Conservation (phyloP, 2,888 invertebrate genomes). For the Acanthosepion lycidas region DNA sequence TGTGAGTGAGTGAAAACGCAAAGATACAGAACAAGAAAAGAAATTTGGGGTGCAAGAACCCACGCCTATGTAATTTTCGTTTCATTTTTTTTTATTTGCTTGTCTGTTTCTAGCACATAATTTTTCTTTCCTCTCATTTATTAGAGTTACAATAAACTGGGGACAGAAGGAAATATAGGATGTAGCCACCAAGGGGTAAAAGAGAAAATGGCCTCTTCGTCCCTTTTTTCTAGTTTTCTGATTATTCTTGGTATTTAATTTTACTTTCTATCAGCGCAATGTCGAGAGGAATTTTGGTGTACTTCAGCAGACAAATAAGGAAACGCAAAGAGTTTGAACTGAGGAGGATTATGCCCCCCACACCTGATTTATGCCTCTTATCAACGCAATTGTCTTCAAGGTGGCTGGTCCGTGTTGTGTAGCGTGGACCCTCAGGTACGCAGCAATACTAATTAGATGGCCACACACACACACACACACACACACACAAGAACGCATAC, state of each 20-base stretch:
- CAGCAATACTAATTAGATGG: slow-evolving; percentile 40
- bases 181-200: slow-evolving; percentile 4
- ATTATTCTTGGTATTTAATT: neutral
- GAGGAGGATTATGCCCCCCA: neutral
- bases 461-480: slow-evolving; percentile 35
- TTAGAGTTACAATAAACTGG: slow-evolving; percentile 33
- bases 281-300: slow-evolving; percentile 33
- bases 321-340: slow-evolving; percentile 38
- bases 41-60: neutral
- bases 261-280: slow-evolving; percentile 12
- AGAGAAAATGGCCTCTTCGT: neutral
- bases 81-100: neutral
- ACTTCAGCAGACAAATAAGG: slow-evolving; percentile 24
- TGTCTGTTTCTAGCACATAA: slow-evolving; percentile 33
- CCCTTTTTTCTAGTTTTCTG: neutral
- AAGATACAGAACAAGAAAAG: slow-evolving; percentile 14
- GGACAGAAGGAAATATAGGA: slow-evolving; percentile 13
- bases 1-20: neutral
- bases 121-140: neutral
- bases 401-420: slow-evolving; percentile 38
- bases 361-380: slow-evolving; percentile 39
- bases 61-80: slow-evolving; percentile 33
- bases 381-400: slow-evolving; percentile 39
- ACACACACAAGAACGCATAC: neutral
- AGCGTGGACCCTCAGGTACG: slow-evolving; percentile 15